These are phyloP conservation scores for Ochropleura plecta DNA, from an alignment of 2,888 invertebrate species.

Conservation along the genomic window DNA sequence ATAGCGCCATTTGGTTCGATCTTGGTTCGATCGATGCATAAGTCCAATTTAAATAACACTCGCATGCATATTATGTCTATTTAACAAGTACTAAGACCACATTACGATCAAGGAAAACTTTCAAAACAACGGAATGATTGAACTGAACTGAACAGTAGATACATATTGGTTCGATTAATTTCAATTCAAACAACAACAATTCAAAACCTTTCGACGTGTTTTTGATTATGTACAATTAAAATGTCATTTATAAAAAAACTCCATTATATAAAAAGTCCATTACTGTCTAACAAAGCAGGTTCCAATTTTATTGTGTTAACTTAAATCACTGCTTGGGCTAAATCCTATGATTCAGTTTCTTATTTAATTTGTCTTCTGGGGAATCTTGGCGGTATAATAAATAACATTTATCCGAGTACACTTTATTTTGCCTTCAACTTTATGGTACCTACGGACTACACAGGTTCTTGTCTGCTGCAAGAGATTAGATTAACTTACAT, in stretches of 20 bases:
- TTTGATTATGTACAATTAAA: conserved; percentile 26
- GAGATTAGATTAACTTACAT: conserved; percentile 8
- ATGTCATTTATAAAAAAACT: conserved; percentile 38
- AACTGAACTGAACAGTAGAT: neutral
- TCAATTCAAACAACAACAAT: conserved; percentile 9
- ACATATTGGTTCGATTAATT: conserved; percentile 13
- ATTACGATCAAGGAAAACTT: conserved; percentile 12
- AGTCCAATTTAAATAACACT: neutral
- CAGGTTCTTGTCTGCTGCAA: conserved; percentile 12
- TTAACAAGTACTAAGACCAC: conserved; percentile 13
- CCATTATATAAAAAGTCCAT: conserved; percentile 27
- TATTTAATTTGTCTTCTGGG: conserved; percentile 54
- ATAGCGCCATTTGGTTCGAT: neutral
- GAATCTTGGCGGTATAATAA: conserved; percentile 38
- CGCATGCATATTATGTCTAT: conserved; percentile 7
- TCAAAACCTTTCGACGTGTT: neutral
- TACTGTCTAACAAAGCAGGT: conserved; percentile 26
- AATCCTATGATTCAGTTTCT: conserved; percentile 61
- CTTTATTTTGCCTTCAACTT: conserved; percentile 30
- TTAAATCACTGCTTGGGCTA: conserved; percentile 32
- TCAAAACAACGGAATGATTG: conserved; percentile 2
- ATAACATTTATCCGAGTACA: conserved; percentile 35
- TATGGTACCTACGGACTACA: conserved; percentile 10
- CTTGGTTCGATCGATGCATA: too few species aligned
- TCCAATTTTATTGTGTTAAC: conserved; percentile 53